phyloP scores from a whole-genome alignment of 2,113 vertebrate species.

The Colius striatus region DNA sequence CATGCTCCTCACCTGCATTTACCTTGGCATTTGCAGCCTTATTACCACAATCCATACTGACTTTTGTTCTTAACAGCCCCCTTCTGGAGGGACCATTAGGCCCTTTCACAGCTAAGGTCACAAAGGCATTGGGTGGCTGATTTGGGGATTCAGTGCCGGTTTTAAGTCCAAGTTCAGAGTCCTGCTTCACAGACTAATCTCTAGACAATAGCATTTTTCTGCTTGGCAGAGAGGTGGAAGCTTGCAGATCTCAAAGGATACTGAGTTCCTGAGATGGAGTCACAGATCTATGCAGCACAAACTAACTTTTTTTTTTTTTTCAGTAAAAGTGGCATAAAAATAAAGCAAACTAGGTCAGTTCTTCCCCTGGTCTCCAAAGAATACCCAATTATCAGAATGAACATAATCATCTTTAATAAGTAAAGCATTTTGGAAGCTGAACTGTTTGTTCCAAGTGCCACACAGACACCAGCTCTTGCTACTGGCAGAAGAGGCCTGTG shows the following conservation, averaged over 20 bases:
- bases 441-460: constrained; percentile 1
- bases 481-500: constrained; percentile 4
- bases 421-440: neutral
- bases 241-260: neutral
- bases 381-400: neutral
- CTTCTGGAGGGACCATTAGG: neutral
- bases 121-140: neutral
- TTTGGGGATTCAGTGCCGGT: neutral
- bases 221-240: neutral
- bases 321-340: neutral
- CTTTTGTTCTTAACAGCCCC: neutral
- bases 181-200: neutral
- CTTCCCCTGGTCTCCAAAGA: neutral
- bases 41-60: neutral
- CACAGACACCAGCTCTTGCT: neutral
- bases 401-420: neutral
- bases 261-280: neutral
- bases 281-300: neutral
- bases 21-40: neutral
- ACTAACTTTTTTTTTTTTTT: neutral
- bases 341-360: constrained; percentile 20
- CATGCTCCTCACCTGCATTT: neutral
- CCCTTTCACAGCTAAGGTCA: neutral
- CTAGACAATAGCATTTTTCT: neutral
- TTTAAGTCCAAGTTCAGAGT: constrained; percentile 29